These are phyloP conservation scores for Sylvia borin DNA, from an alignment of 2,797 vertebrate genomes.

Conservation along the genomic window DNA sequence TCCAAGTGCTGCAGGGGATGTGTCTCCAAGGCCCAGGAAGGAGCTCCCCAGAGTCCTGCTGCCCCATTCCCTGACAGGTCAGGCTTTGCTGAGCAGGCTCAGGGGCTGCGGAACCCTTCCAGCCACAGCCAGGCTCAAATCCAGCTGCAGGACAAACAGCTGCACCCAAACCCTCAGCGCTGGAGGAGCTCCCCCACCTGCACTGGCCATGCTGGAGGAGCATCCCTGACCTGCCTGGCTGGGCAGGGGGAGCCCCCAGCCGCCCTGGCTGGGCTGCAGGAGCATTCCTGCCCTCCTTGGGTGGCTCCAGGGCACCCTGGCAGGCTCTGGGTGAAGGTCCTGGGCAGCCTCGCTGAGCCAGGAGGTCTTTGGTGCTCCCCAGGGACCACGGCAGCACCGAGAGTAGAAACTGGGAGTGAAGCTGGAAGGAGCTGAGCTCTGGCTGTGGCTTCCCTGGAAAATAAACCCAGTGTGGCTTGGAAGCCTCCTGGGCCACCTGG, in stretches of 20 bases:
- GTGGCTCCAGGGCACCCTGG: not conserved
- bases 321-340: not conserved
- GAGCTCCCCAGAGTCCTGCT: not conserved
- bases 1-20: no score
- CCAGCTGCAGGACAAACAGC: not conserved
- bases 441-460: not conserved
- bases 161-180: not conserved
- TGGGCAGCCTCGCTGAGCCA: fast-evolving
- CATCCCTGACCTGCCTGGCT: no score
- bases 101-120: not conserved
- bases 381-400: fast-evolving
- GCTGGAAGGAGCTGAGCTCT: not conserved
- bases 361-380: not conserved
- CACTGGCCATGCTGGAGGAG: no score
- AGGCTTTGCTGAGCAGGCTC: not conserved
- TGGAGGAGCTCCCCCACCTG: not conserved
- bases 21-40: not conserved
- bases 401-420: not conserved
- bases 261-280: not conserved
- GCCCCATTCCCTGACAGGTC: not conserved
- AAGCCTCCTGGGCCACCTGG: fast-evolving
- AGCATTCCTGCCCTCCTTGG: not conserved
- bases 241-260: no score
- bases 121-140: not conserved
- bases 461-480: not conserved